Conservation (phyloP, 2,888 invertebrate species). For the Netelia melanura region DNA sequence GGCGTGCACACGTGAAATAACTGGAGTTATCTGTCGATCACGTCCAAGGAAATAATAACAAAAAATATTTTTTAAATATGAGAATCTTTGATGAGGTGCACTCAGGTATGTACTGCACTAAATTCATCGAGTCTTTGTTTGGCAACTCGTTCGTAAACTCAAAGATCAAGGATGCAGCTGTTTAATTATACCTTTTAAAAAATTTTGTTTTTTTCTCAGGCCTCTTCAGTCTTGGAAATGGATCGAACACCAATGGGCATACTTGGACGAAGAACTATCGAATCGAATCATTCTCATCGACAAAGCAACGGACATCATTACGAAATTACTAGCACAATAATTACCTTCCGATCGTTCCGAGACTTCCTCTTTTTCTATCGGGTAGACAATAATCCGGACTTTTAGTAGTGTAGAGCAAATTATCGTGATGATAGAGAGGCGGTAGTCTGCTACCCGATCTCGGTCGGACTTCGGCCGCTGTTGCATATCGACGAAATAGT, state of each 20-base stretch:
- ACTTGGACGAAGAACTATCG: too few relatives aligned
- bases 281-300: too few relatives aligned
- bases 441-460: conserved; percentile 82
- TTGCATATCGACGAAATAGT: conserved; percentile 87
- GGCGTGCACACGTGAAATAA: conserved; percentile 30
- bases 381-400: conserved; percentile 94
- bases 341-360: conserved; percentile 92
- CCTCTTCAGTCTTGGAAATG: neutral
- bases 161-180: too few relatives aligned
- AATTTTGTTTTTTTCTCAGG: neutral
- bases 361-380: conserved; percentile 90
- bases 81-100: neutral
- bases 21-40: conserved; percentile 26
- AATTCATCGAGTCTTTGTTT: neutral
- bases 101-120: conserved; percentile 3
- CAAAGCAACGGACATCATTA: too few relatives aligned
- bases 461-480: conserved; percentile 85
- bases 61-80: neutral
- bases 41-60: neutral
- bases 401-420: conserved; percentile 91
- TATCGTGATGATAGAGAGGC: conserved; percentile 85
- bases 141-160: too few relatives aligned
- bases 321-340: conserved; percentile 43
- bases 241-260: too few relatives aligned
- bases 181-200: neutral